Percentiles rank a stretch among this genome's conserved stretches.
Conservation (phyloP, 1,140 invertebrate species). For the Saccostrea echinata region DNA sequence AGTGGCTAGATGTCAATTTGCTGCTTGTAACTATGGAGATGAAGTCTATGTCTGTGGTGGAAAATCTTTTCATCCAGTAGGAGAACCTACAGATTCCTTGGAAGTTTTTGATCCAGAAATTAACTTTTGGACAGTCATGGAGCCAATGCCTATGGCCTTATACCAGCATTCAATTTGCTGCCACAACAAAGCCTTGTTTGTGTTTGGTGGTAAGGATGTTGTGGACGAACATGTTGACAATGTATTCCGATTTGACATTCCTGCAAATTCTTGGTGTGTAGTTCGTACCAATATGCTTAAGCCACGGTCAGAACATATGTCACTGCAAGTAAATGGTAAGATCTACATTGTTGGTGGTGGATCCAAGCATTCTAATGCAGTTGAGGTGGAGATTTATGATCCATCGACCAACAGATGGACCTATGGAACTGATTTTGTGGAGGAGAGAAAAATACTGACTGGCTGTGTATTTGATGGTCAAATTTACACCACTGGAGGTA, state of each 20-base stretch:
- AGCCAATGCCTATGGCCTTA: slow-evolving; percentile 67
- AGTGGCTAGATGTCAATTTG: slow-evolving; percentile 65
- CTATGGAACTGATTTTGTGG: slow-evolving; percentile 68
- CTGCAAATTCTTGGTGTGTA: slow-evolving; percentile 65
- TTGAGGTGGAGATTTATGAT: slow-evolving; percentile 68
- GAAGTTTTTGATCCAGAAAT: slow-evolving; percentile 65
- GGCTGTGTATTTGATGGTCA: slow-evolving; percentile 54
- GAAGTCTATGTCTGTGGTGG: slow-evolving; percentile 72
- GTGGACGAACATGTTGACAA: slow-evolving; percentile 65
- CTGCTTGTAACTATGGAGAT: slow-evolving; percentile 53
- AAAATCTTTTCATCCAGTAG: slow-evolving; percentile 64
- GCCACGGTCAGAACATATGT: slow-evolving; percentile 63
- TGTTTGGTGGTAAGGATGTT: slow-evolving; percentile 69
- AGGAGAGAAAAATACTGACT: slow-evolving; percentile 68
- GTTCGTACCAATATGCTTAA: slow-evolving; percentile 65
- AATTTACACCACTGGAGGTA: slow-evolving; percentile 70
- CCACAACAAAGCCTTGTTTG: slow-evolving; percentile 65
- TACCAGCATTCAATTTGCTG: slow-evolving; percentile 67
- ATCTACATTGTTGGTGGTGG: slow-evolving; percentile 71
- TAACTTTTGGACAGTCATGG: slow-evolving; percentile 64
- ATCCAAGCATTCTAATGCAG: slow-evolving; percentile 61
- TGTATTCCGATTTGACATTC: slow-evolving; percentile 66
- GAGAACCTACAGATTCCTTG: slow-evolving; percentile 59
- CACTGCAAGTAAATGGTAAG: slow-evolving; percentile 63
- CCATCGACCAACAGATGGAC: slow-evolving; percentile 69